These are phyloP conservation scores for Zeugodacus cucurbitae DNA, from an alignment of 1,140 invertebrate species.

Conservation along the genomic window DNA sequence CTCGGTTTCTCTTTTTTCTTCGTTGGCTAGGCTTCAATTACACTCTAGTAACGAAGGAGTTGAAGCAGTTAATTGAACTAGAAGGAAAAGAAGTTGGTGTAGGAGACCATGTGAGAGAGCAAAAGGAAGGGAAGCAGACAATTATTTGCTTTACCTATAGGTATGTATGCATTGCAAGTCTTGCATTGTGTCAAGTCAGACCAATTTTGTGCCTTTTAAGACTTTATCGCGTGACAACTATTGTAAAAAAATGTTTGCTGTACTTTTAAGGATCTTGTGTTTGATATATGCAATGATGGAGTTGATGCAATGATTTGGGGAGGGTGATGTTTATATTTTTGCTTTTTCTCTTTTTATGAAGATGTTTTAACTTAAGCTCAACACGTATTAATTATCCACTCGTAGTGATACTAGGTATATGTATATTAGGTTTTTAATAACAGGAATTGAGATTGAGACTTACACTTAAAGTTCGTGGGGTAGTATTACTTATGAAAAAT, in stretches of 20 bases:
- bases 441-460: no score
- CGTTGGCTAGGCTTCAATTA: background rate
- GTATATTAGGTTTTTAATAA: no score
- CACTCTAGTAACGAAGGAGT: background rate
- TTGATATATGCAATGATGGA: no score
- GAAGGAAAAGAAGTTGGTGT: background rate
- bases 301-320: no score
- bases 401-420: no score
- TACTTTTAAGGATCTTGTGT: background rate
- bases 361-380: no score
- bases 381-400: no score
- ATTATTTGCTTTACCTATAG: background rate
- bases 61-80: slow-evolving; percentile 35
- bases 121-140: background rate
- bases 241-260: background rate
- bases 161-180: background rate
- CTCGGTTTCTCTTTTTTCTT: background rate
- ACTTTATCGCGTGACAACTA: background rate
- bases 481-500: no score
- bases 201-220: slow-evolving; percentile 10
- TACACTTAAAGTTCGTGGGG: no score
- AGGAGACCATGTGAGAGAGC: background rate
- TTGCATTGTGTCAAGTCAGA: background rate
- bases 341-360: no score
- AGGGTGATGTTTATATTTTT: no score